phyloP scores from a whole-genome alignment of 2,113 vertebrate species.

The Jacana jacana region DNA sequence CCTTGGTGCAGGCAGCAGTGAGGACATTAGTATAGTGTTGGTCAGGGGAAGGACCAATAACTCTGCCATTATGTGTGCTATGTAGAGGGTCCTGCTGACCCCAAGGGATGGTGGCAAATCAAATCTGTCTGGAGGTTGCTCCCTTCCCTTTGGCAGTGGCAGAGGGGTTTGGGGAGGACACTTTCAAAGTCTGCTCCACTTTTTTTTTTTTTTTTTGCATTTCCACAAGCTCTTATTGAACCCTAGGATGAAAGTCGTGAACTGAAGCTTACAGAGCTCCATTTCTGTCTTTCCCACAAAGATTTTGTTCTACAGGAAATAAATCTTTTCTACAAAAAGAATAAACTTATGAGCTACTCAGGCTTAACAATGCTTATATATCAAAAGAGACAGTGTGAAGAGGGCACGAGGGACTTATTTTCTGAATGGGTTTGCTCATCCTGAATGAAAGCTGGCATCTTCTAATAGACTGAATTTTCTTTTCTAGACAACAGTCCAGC shows the following conservation, averaged over 20 bases:
- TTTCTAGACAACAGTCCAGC: neutral
- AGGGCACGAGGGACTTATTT: neutral
- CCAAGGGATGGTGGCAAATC: neutral
- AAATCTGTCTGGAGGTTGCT: neutral
- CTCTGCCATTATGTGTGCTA: neutral
- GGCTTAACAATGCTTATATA: neutral
- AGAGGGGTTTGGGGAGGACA: neutral
- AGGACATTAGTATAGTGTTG: neutral
- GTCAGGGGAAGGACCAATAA: neutral
- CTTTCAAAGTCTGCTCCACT: neutral
- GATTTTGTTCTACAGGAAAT: conserved; percentile 34
- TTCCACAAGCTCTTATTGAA: neutral
- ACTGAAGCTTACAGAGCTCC: neutral
- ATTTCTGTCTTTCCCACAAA: neutral
- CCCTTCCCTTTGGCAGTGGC: neutral
- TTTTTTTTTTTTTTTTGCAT: neutral
- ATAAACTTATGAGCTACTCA: neutral
- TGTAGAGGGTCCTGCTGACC: neutral
- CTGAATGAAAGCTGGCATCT: conserved; percentile 48
- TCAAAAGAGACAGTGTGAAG: conserved; percentile 15
- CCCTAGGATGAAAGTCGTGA: neutral
- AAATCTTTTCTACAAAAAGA: neutral
- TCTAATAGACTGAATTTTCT: conserved; percentile 8
- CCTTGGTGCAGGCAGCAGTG: neutral
- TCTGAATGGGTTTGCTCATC: conserved; percentile 40